A percentile compares a stretch with the other conserved stretches of the same genome.
These are phyloP conservation scores for Drosophila nigrodunni DNA, from an alignment of 1,140 invertebrate species.

Conservation along the genomic window DNA sequence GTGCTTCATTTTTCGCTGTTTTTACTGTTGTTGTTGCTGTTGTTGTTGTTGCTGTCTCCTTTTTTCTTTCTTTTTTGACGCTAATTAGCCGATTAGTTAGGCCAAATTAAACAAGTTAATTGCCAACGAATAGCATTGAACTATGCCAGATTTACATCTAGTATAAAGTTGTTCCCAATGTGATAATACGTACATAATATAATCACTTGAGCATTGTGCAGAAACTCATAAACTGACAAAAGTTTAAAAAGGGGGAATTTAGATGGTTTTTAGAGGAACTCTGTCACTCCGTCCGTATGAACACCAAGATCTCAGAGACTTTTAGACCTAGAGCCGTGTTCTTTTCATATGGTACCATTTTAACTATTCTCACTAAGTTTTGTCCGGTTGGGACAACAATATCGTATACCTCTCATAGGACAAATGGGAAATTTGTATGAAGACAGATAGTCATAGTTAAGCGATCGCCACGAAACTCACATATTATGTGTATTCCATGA, in stretches of 20 bases:
- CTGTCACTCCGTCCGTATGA: too few species aligned
- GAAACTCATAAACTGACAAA: constrained; percentile 9
- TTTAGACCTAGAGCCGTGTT: too few species aligned
- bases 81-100: constrained; percentile 76
- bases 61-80: constrained; percentile 67
- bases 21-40: too few species aligned
- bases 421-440: too few species aligned
- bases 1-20: neutral
- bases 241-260: neutral
- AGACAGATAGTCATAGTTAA: too few species aligned
- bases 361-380: neutral
- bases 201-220: neutral
- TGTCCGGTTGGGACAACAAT: too few species aligned
- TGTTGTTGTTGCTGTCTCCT: neutral
- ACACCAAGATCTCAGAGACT: too few species aligned
- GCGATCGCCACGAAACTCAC: too few species aligned
- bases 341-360: neutral
- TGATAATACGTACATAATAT: constrained; percentile 7
- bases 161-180: neutral
- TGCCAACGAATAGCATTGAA: constrained; percentile 47
- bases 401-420: too few species aligned
- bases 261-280: too few species aligned
- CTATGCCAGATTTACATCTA: constrained; percentile 13
- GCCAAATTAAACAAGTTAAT: constrained; percentile 69
- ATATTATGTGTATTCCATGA: too few species aligned